Conservation (phyloP, 2,113 vertebrate species). For the Hymenochirus boettgeri region DNA sequence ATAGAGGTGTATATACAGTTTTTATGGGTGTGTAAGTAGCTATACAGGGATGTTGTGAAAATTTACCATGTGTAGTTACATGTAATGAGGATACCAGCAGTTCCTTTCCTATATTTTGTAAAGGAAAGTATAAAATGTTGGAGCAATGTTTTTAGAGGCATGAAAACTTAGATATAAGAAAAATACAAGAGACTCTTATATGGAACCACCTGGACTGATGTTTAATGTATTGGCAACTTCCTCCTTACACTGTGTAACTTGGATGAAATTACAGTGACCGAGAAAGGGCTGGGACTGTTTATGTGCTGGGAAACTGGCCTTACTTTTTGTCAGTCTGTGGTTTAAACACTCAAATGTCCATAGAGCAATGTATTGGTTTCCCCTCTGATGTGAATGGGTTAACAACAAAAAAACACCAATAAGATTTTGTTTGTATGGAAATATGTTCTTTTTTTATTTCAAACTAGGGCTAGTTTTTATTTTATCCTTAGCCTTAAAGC, state of each 20-base stretch:
- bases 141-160: constrained; percentile 33
- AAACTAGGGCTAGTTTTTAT: not conserved
- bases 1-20: too few relatives aligned
- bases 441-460: not conserved
- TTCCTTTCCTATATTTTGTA: constrained; percentile 4
- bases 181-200: constrained; percentile 29
- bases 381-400: not conserved
- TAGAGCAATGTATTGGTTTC: not conserved
- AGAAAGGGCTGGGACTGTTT: constrained; percentile 23
- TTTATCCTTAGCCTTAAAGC: not conserved
- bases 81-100: constrained; percentile 26
- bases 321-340: constrained; percentile 12
- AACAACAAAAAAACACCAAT: not conserved
- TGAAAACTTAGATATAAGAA: constrained; percentile 26
- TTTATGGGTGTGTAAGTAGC: too few relatives aligned
- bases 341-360: constrained; percentile 9
- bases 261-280: constrained; percentile 36
- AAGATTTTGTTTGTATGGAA: not conserved
- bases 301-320: constrained; percentile 23
- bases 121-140: constrained; percentile 26
- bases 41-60: constrained; percentile 17
- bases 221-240: constrained; percentile 39
- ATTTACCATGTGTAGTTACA: constrained; percentile 21
- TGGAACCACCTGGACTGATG: constrained; percentile 35
- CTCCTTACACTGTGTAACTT: constrained; percentile 36